Evolutionary conservation across 1,140 invertebrate genomes (phyloP).

Genomic region (Eupristina koningsbergeri): DNA sequence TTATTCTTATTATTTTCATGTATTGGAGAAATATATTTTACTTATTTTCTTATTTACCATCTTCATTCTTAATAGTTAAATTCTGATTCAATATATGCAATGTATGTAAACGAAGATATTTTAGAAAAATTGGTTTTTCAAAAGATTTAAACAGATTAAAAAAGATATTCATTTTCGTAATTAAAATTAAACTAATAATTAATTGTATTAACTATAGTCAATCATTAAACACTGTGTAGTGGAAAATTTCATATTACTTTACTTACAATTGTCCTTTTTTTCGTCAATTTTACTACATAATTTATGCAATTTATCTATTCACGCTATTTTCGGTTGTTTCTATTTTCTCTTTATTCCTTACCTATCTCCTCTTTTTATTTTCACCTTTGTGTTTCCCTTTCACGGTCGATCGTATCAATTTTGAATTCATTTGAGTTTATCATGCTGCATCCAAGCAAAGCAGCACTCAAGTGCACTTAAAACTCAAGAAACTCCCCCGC

Average conservation of each 20-base stretch:
- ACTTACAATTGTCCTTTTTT: not conserved
- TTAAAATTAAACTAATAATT: too few relatives aligned
- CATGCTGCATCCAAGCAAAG: constrained; percentile 54
- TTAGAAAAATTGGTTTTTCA: too few relatives aligned
- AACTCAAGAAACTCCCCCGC: constrained; percentile 54
- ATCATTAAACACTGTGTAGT: too few relatives aligned
- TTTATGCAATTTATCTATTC: constrained; percentile 27
- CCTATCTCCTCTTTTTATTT: not conserved
- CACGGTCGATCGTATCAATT: constrained; percentile 57
- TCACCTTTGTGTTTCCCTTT: not conserved
- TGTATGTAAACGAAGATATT: too few relatives aligned
- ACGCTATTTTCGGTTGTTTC: not conserved
- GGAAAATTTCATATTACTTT: not conserved
- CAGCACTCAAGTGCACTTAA: constrained; percentile 60
- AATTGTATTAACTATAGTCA: too few relatives aligned
- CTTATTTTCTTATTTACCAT: too few relatives aligned
- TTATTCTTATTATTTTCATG: too few relatives aligned
- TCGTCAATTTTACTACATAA: constrained; percentile 28
- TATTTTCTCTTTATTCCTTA: not conserved
- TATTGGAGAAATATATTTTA: too few relatives aligned
- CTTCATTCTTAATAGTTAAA: too few relatives aligned
- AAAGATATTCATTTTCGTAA: too few relatives aligned
- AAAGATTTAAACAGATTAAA: too few relatives aligned
- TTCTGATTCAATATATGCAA: too few relatives aligned
- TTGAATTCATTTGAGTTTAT: constrained; percentile 55